These are phyloP conservation scores for Meta bourneti DNA, from an alignment of 2,888 invertebrate species.

Conservation along the genomic window DNA sequence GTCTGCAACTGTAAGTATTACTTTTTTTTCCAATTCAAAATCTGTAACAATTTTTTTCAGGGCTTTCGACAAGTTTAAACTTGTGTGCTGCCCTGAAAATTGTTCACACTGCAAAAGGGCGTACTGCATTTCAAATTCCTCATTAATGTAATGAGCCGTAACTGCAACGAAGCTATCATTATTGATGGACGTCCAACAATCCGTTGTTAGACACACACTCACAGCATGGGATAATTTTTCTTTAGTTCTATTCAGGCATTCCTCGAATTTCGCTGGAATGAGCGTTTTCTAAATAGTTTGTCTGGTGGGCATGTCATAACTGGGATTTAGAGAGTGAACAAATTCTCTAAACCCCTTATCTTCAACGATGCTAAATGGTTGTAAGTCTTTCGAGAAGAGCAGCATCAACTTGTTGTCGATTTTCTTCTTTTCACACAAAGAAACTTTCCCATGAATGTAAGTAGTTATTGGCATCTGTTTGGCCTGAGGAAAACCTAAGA, in stretches of 20 bases:
- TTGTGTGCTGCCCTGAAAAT: not conserved
- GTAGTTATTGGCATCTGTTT: too few relatives aligned
- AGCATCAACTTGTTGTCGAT: too few relatives aligned
- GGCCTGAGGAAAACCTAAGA: too few relatives aligned
- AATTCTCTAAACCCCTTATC: too few relatives aligned
- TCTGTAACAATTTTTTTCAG: not conserved
- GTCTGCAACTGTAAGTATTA: not conserved
- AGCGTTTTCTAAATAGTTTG: too few relatives aligned
- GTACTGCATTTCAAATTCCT: not conserved
- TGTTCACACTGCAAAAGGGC: not conserved
- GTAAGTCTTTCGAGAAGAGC: too few relatives aligned
- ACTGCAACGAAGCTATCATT: constrained; percentile 1
- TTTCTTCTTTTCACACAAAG: too few relatives aligned
- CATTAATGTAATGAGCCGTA: constrained; percentile 4
- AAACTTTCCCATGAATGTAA: too few relatives aligned
- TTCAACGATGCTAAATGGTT: too few relatives aligned
- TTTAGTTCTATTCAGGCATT: not conserved
- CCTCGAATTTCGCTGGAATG: too few relatives aligned
- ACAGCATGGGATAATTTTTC: not conserved
- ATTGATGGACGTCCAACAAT: not conserved
- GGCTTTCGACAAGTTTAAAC: not conserved
- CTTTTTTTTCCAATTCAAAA: not conserved
- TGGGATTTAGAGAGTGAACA: too few relatives aligned
- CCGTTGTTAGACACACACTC: not conserved
- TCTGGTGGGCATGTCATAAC: too few relatives aligned